Evolutionary conservation across 2,113 vertebrate genomes (phyloP).

Genomic region (Neoarius graeffei): DNA sequence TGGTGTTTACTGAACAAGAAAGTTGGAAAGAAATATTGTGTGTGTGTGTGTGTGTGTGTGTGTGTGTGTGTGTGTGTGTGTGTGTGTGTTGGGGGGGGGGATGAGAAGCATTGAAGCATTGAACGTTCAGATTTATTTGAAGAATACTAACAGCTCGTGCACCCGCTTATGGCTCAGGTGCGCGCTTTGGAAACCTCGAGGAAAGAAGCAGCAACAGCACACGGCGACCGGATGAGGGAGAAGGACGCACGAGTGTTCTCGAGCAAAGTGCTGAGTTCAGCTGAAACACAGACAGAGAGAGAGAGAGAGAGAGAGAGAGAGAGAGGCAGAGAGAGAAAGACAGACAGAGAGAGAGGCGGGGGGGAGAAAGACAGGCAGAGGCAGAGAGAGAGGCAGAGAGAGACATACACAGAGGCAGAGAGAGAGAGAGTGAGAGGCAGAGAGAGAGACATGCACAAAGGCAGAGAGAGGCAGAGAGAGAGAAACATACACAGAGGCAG

Average conservation of each 20-base stretch:
- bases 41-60: no score
- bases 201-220: constrained; percentile 26
- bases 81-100: no score
- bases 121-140: not conserved
- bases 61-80: no score
- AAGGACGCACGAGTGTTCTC: constrained; percentile 36
- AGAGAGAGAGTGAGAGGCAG: no score
- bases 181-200: constrained; percentile 18
- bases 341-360: not conserved
- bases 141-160: not conserved
- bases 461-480: no score
- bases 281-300: constrained; percentile 38
- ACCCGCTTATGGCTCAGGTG: not conserved
- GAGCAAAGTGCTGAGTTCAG: constrained; percentile 70
- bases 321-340: constrained; percentile 61
- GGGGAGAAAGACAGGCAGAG: constrained; percentile 63
- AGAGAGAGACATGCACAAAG: no score
- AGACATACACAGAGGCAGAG: no score
- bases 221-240: constrained; percentile 45
- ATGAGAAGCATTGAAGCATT: not conserved
- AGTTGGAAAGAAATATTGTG: no score
- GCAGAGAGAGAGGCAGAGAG: no score
- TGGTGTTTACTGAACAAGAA: not conserved
- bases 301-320: constrained; percentile 59
- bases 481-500: no score